A percentile compares a stretch with the other conserved stretches of the same genome.
phyloP scores from a whole-genome alignment of 2,888 invertebrate species.

The Amphipoea oculea region DNA sequence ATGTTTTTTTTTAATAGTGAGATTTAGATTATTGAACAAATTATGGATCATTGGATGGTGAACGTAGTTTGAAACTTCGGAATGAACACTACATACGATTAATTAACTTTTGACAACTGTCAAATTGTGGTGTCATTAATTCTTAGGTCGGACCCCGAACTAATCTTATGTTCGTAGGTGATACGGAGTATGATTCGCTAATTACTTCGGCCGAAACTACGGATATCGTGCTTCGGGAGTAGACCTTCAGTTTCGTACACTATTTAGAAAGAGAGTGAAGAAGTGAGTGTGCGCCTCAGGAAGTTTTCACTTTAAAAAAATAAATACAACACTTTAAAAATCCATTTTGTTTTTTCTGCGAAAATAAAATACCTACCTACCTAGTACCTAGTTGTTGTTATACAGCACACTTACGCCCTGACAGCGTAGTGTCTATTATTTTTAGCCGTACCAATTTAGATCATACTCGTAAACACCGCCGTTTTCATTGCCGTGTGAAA shows the following conservation, averaged over 20 bases:
- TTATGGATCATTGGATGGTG: neutral
- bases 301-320: neutral
- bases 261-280: neutral
- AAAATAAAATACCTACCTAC: neutral
- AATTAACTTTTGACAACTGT: too few relatives aligned
- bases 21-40: neutral
- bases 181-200: too few relatives aligned
- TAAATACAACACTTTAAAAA: too few relatives aligned
- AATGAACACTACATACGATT: too few relatives aligned
- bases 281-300: neutral
- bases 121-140: too few relatives aligned
- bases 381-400: neutral
- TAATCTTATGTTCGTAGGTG: too few relatives aligned
- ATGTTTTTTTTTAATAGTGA: too few relatives aligned
- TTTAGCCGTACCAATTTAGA: slow-evolving; percentile 55
- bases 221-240: too few relatives aligned
- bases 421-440: slow-evolving; percentile 39
- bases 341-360: neutral
- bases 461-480: slow-evolving; percentile 41
- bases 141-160: too few relatives aligned
- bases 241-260: neutral
- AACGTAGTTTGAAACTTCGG: too few relatives aligned
- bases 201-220: too few relatives aligned
- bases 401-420: slow-evolving; percentile 2
- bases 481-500: slow-evolving; percentile 45